Evolutionary conservation across 2,797 vertebrate species (phyloP).

Genomic region (Enteromius afrohamiltoni): DNA sequence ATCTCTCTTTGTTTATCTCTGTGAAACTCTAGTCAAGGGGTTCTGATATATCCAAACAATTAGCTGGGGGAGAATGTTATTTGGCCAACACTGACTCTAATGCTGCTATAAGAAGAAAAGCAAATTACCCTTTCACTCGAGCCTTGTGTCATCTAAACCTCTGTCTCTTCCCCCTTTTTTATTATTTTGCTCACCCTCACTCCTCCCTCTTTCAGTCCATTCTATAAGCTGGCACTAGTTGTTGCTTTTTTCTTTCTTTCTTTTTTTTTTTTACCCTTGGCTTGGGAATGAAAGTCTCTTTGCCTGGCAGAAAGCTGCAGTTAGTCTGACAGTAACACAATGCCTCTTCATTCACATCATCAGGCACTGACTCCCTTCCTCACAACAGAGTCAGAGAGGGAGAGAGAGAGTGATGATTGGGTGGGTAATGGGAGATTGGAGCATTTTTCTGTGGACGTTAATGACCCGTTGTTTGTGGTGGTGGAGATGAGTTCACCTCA

Average conservation of each 20-base stretch:
- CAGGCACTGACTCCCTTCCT: slow-evolving; percentile 38
- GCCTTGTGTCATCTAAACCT: slow-evolving; percentile 30
- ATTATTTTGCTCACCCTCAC: background rate
- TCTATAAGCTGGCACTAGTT: slow-evolving; percentile 5
- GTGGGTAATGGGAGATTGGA: slow-evolving; percentile 52
- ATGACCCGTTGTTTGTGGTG: slow-evolving; percentile 54
- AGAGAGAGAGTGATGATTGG: slow-evolving; percentile 29
- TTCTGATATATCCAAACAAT: slow-evolving; percentile 56
- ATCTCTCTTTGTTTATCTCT: slow-evolving; percentile 35
- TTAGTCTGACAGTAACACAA: slow-evolving; percentile 58
- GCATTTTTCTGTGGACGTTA: slow-evolving; percentile 56
- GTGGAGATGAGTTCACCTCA: slow-evolving; percentile 48
- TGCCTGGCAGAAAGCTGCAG: slow-evolving; percentile 50
- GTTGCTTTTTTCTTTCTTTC: background rate
- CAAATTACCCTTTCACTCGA: slow-evolving; percentile 50
- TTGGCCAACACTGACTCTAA: slow-evolving; percentile 49
- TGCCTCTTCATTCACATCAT: slow-evolving; percentile 51
- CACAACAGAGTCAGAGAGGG: slow-evolving; percentile 37
- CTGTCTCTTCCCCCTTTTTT: background rate
- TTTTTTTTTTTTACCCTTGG: slow-evolving; percentile 12
- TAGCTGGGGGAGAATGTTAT: slow-evolving; percentile 49
- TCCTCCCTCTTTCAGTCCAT: background rate
- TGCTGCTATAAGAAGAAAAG: slow-evolving; percentile 53
- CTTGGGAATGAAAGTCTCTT: slow-evolving; percentile 51
- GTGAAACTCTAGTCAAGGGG: slow-evolving; percentile 17